Percentiles rank a stretch among this genome's conserved stretches.
These are phyloP conservation scores for Agrypnus murinus DNA, from an alignment of 2,888 invertebrate genomes.

Conservation along the genomic window DNA sequence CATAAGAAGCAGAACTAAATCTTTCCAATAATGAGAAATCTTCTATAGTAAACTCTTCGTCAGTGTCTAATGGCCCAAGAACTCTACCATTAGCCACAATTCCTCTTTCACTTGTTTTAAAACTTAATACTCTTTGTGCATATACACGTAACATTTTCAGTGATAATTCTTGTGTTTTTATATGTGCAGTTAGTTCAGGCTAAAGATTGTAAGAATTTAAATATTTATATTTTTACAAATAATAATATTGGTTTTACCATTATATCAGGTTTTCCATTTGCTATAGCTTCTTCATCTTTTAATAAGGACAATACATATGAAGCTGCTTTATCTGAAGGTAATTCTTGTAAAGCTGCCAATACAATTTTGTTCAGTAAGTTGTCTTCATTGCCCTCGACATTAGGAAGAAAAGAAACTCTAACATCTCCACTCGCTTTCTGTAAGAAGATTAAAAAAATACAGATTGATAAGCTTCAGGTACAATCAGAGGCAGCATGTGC, in stretches of 20 bases:
- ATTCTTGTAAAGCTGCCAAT: slow-evolving; percentile 78
- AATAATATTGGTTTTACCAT: slow-evolving; percentile 71
- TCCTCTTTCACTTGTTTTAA: slow-evolving; percentile 80
- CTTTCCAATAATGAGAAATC: slow-evolving; percentile 94
- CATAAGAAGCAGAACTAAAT: slow-evolving; percentile 80
- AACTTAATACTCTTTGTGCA: slow-evolving; percentile 80
- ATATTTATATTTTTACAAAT: neutral
- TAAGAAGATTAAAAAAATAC: slow-evolving; percentile 56
- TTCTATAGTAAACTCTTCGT: slow-evolving; percentile 87
- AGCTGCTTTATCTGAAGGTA: slow-evolving; percentile 76
- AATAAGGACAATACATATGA: slow-evolving; percentile 76
- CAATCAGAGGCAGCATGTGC: too few relatives aligned
- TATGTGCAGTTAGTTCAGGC: slow-evolving; percentile 74
- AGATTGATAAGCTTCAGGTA: too few relatives aligned
- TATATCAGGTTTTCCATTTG: slow-evolving; percentile 72
- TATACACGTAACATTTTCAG: slow-evolving; percentile 81
- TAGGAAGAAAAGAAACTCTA: slow-evolving; percentile 83
- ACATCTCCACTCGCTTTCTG: slow-evolving; percentile 81
- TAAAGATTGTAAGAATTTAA: slow-evolving; percentile 56
- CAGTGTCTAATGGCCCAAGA: slow-evolving; percentile 85
- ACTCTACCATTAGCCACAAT: slow-evolving; percentile 92
- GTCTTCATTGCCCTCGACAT: slow-evolving; percentile 75
- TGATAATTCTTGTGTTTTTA: slow-evolving; percentile 78
- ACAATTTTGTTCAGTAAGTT: slow-evolving; percentile 81
- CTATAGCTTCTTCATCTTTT: slow-evolving; percentile 71